Percentiles rank a stretch among this genome's conserved stretches.
These are phyloP conservation scores for Cheilosia scutellata DNA, from an alignment of 2,888 invertebrate species.

Conservation along the genomic window DNA sequence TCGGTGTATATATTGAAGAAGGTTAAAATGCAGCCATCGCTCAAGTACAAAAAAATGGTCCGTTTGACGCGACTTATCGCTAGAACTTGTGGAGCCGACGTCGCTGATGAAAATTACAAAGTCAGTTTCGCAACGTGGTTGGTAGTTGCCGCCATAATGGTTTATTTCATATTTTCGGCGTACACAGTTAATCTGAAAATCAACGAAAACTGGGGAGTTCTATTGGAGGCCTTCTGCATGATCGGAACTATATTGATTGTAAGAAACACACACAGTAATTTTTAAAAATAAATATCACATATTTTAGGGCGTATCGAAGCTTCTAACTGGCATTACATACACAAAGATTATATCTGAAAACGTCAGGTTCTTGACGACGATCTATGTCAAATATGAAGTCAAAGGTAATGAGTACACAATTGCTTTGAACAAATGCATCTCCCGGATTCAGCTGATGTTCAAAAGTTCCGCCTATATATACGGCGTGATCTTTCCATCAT, in stretches of 20 bases:
- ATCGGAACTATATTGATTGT: conserved; percentile 60
- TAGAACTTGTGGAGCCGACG: conserved; percentile 50
- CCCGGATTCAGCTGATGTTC: conserved; percentile 25
- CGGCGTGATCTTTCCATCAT: neutral
- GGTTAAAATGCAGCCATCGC: conserved; percentile 32
- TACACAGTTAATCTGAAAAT: conserved; percentile 45
- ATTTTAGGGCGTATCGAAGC: conserved; percentile 63
- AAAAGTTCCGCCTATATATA: conserved; percentile 43
- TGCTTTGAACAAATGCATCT: conserved; percentile 50
- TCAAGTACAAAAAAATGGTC: conserved; percentile 15
- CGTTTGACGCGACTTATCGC: conserved; percentile 6
- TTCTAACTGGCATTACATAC: conserved; percentile 25
- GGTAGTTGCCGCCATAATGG: neutral
- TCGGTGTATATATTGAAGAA: neutral
- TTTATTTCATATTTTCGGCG: conserved; percentile 46
- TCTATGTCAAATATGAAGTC: conserved; percentile 62
- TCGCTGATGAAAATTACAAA: conserved; percentile 41
- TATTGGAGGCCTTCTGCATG: conserved; percentile 60
- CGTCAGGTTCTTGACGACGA: neutral
- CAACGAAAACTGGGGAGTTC: conserved; percentile 53
- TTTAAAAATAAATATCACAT: neutral
- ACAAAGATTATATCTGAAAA: neutral
- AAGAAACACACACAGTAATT: neutral
- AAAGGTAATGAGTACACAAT: conserved; percentile 42
- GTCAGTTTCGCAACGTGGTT: conserved; percentile 31